These are phyloP conservation scores for Clupea harengus DNA, from an alignment of 2,113 vertebrate genomes.

Conservation along the genomic window DNA sequence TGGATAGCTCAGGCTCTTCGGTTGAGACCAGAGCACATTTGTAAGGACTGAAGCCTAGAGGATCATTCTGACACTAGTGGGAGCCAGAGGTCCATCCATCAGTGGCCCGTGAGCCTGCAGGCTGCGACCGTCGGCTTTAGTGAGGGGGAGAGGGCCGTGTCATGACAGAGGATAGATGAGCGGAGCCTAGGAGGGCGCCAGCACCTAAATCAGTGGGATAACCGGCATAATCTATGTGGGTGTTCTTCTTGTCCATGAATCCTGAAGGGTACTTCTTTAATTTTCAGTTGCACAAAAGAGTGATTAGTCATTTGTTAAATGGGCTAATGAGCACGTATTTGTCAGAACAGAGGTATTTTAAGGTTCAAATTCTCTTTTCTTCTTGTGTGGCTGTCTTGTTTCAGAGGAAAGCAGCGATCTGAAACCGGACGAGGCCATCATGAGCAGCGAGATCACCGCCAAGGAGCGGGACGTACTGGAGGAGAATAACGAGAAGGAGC, in stretches of 20 bases:
- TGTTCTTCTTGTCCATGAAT: neutral
- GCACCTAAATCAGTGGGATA: neutral
- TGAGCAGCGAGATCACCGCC: constrained; percentile 65
- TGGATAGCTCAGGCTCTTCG: neutral
- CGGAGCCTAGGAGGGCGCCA: neutral
- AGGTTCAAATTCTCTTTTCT: neutral
- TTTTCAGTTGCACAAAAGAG: neutral
- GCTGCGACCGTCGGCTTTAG: neutral
- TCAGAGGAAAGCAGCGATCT: constrained; percentile 67
- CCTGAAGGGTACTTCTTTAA: neutral
- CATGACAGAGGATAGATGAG: neutral
- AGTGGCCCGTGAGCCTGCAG: neutral
- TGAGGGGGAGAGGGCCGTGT: neutral
- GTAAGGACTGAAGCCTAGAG: neutral
- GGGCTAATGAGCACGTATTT: neutral
- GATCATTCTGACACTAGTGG: neutral
- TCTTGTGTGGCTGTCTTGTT: neutral
- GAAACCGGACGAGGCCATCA: constrained; percentile 62
- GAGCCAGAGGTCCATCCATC: constrained; percentile 6
- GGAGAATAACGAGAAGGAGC: constrained; percentile 67
- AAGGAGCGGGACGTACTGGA: constrained; percentile 68
- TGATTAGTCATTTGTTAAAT: neutral
- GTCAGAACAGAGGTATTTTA: neutral
- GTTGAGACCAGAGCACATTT: neutral
- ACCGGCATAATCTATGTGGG: neutral